Percentiles rank a stretch among this genome's conserved stretches.
These are phyloP conservation scores for Vipera latastei DNA, from an alignment of 2,797 vertebrate genomes.

Conservation along the genomic window DNA sequence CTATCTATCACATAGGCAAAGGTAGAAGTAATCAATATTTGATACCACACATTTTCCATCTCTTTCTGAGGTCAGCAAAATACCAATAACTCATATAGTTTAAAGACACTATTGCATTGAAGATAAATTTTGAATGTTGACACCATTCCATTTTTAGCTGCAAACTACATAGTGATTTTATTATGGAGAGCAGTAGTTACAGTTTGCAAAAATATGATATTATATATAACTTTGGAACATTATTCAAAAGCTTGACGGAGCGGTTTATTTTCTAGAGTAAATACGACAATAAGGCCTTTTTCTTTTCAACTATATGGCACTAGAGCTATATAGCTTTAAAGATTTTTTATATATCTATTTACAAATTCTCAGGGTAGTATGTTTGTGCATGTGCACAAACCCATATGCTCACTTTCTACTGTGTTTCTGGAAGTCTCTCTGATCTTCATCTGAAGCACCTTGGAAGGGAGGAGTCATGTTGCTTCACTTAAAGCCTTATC, in stretches of 20 bases:
- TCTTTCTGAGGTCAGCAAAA: neutral
- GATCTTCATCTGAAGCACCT: neutral
- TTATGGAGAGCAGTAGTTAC: neutral
- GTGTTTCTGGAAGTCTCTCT: neutral
- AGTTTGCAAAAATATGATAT: neutral
- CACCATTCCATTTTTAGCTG: neutral
- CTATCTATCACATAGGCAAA: neutral
- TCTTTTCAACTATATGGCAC: neutral
- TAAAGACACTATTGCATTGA: neutral
- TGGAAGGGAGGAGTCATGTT: neutral
- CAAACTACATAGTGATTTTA: neutral
- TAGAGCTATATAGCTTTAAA: neutral
- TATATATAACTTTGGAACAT: neutral
- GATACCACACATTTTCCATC: neutral
- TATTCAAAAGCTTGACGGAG: neutral
- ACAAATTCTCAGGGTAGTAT: neutral
- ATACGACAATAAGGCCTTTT: neutral
- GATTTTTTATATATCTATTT: neutral
- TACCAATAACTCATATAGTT: neutral
- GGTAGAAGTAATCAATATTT: neutral
- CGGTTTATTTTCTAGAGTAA: neutral
- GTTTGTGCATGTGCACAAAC: neutral
- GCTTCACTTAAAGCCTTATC: neutral
- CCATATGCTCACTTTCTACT: neutral
- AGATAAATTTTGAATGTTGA: neutral